Conservation (phyloP, 2,797 vertebrate species). For the Pipistrellus pipistrellus region DNA sequence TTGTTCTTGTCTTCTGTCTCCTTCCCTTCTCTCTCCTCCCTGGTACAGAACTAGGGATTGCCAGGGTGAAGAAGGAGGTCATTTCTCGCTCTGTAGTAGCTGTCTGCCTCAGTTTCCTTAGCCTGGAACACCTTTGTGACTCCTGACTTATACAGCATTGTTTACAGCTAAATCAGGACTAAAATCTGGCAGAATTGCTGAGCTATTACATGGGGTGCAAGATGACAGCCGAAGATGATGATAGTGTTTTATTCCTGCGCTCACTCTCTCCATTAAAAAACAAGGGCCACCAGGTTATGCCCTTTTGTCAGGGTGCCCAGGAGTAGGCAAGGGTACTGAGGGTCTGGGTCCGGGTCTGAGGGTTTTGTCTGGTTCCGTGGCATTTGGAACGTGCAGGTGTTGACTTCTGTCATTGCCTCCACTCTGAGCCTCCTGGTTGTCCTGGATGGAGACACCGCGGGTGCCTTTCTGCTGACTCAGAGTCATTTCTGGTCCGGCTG, state of each 20-base stretch:
- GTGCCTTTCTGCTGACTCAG: slow-evolving; percentile 60
- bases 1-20: background rate
- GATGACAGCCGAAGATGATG: background rate
- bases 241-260: background rate
- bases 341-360: background rate
- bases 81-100: background rate
- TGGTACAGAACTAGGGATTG: background rate
- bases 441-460: background rate
- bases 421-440: background rate
- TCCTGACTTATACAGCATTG: background rate
- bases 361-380: background rate
- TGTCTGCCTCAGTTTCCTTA: background rate
- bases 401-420: background rate
- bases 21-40: background rate
- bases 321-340: background rate
- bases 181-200: background rate
- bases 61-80: no score
- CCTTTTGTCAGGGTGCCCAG: background rate
- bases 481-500: slow-evolving; percentile 51
- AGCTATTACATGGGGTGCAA: background rate
- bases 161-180: background rate
- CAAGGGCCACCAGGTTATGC: background rate
- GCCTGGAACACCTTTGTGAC: background rate
- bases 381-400: background rate
- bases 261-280: background rate